These are phyloP conservation scores for Lasioglossum malachurum DNA, from an alignment of 2,888 invertebrate genomes.

Conservation along the genomic window DNA sequence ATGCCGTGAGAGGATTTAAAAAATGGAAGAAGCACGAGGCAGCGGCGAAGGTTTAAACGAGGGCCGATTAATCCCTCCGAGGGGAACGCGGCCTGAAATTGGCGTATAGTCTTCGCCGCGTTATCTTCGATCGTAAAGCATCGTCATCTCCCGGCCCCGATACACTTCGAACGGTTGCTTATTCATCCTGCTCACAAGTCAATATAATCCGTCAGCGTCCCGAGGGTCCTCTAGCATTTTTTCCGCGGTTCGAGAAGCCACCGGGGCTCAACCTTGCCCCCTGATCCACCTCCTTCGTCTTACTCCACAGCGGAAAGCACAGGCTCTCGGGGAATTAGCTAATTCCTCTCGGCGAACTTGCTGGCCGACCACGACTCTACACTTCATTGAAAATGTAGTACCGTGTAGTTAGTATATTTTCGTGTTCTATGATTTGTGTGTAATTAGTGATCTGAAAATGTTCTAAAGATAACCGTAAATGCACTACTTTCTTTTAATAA, in stretches of 20 bases:
- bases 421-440: background rate
- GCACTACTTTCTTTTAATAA: background rate
- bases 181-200: slow-evolving; percentile 69
- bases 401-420: background rate
- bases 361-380: background rate
- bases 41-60: slow-evolving; percentile 73
- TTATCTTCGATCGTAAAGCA: slow-evolving; percentile 73
- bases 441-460: background rate
- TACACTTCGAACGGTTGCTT: slow-evolving; percentile 68
- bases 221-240: slow-evolving; percentile 16
- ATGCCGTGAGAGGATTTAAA: slow-evolving; percentile 70
- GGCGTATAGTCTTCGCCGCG: slow-evolving; percentile 72
- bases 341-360: background rate
- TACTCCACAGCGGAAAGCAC: background rate
- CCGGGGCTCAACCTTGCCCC: background rate
- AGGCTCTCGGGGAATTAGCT: background rate
- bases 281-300: background rate
- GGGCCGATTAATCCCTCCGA: slow-evolving; percentile 71
- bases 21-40: slow-evolving; percentile 68
- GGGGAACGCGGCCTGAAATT: slow-evolving; percentile 70
- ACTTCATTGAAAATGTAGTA: background rate
- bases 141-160: slow-evolving; percentile 67
- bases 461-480: no score
- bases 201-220: slow-evolving; percentile 63
- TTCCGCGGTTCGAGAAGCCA: slow-evolving; percentile 9